phyloP scores from a whole-genome alignment of 2,888 invertebrate genomes.

The Sesia apiformis region DNA sequence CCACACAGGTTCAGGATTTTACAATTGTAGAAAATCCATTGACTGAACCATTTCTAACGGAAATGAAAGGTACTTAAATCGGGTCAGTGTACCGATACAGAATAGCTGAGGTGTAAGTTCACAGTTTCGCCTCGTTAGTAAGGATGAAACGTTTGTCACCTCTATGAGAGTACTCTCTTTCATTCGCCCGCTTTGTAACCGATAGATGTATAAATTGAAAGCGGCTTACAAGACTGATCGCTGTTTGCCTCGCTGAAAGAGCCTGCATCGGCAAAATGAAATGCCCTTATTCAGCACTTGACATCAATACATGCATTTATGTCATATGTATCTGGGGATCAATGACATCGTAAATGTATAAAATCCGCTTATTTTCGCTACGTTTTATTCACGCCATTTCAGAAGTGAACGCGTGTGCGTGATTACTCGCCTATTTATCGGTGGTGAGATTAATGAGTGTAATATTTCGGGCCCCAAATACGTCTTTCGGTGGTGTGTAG shows the following conservation, averaged over 20 bases:
- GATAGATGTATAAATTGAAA: constrained; percentile 35
- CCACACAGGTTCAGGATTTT: too few species aligned
- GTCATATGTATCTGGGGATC: not conserved
- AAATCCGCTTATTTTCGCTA: too few species aligned
- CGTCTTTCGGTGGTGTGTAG: not conserved
- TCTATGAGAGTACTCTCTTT: constrained; percentile 3
- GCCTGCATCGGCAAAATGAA: not conserved
- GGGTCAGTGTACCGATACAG: too few species aligned
- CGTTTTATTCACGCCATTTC: too few species aligned
- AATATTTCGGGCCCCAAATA: constrained; percentile 23
- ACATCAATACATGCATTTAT: not conserved
- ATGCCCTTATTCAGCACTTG: not conserved
- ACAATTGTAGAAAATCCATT: too few species aligned
- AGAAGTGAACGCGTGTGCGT: constrained; percentile 13
- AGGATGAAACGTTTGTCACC: constrained; percentile 5
- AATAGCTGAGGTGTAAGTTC: too few species aligned
- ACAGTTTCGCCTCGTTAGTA: constrained; percentile 4
- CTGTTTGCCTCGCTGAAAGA: constrained; percentile 7
- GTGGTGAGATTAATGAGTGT: constrained; percentile 31
- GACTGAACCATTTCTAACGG: too few species aligned
- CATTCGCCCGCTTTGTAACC: constrained; percentile 3
- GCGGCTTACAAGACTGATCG: constrained; percentile 22
- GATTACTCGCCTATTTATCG: constrained; percentile 33
- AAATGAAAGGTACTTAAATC: too few species aligned
- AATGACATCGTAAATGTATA: too few species aligned